Base-by-base conservation (phyloP, 2,113 vertebrate genomes). In the Grallaria varia region DNA sequence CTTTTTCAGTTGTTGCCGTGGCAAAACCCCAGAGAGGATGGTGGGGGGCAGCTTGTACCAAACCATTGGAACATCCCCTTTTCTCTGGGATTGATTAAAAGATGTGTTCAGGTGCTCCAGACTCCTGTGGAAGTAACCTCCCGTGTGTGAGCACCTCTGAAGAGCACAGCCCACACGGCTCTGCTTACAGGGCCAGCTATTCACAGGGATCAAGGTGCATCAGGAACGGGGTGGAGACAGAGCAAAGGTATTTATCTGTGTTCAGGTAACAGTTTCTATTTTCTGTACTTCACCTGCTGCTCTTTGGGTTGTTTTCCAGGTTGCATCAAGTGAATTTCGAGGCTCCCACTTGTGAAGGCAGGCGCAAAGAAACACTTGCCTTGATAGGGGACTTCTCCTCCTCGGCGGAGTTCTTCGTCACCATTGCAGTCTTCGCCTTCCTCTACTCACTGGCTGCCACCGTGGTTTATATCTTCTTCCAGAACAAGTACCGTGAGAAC, bases 321-420 rank as follows among this genome's bases (percentile, higher is more conserved):
- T 98, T 99, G 98, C 97, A 99, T 96, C 98, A 99, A 97, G 99
- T 99, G 95, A 98, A 98, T 55, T 99, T 99, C 31, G 99, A 99
- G 92, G 99, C 97, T 21, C 99, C 99, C 22, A 97, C 97, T 75
- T 99, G 99, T 35, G 99, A 99, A 95, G 98, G 98, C 53, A 99
- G 98, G 92, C 98, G 90, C 47, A 98, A 95, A 85, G 99, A 99
- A 96, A 98, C 95, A 3, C 98, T 99, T 37, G 98, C 98, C 63
- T 98, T 99, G 96, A 97, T 97, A 40, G 99, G 99, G 10, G 99
- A 99, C 97, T 99, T 98, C 96, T 99, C 99, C 3, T 99, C 99
- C n/a, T 99, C 99, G 0, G 99, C 99, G 0, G 99, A 99, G 96
- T 99, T 99, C 98, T 99, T 99, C 1, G 99, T 99, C 97, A 99